Conservation (phyloP, 2,113 vertebrate species). For the Orycteropus afer region DNA sequence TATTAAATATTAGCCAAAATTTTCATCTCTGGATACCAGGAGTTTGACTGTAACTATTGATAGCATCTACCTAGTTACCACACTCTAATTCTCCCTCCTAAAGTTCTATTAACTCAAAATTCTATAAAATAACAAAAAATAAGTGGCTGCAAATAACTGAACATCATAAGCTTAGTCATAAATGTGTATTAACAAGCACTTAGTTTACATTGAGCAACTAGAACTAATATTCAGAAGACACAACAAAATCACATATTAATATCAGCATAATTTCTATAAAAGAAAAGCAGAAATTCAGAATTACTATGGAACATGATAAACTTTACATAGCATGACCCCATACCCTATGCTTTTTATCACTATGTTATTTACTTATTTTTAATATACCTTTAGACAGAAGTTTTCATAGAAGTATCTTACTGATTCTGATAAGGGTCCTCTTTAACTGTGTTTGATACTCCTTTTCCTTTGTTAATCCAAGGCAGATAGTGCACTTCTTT, state of each 20-base stretch:
- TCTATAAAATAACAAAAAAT: background rate
- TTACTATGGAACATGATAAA: background rate
- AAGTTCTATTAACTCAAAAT: constrained; percentile 21
- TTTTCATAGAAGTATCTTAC: constrained; percentile 3
- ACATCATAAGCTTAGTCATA: background rate
- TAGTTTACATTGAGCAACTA: background rate
- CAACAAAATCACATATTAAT: background rate
- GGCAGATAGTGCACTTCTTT: background rate
- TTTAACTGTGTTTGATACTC: background rate
- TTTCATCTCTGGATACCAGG: background rate
- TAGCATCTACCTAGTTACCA: background rate
- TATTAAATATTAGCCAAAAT: background rate
- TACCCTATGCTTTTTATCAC: background rate
- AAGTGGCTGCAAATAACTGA: background rate
- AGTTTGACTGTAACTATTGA: background rate
- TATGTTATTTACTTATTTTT: background rate
- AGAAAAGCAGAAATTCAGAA: background rate
- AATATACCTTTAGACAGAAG: background rate
- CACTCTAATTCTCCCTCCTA: constrained; percentile 12
- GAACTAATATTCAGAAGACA: constrained; percentile 25
- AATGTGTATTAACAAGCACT: background rate
- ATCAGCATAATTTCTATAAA: background rate
- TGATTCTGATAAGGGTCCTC: background rate
- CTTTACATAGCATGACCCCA: background rate
- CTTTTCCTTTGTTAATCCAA: background rate